These are phyloP conservation scores for Megaceryle torquata DNA, from an alignment of 2,113 vertebrate genomes.

Conservation along the genomic window DNA sequence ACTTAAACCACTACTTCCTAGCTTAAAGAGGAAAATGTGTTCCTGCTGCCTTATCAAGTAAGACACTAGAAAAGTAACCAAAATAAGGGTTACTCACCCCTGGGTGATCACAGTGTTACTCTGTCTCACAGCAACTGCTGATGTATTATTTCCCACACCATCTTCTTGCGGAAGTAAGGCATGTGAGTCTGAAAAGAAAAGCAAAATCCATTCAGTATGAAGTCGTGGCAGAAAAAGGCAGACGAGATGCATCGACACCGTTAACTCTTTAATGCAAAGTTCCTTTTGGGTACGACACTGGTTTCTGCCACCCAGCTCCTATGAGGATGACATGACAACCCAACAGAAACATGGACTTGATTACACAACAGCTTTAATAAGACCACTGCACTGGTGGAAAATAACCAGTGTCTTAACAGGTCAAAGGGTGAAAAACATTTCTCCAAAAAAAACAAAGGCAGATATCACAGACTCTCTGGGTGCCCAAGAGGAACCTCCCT, in stretches of 20 bases:
- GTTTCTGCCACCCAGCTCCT: neutral
- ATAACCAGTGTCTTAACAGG: neutral
- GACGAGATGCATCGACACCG: neutral
- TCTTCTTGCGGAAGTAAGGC: constrained; percentile 88
- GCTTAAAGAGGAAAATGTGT: neutral
- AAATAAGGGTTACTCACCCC: neutral
- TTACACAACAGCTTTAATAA: neutral
- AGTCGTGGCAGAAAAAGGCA: neutral
- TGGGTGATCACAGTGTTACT: constrained; percentile 62
- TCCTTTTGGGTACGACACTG: neutral
- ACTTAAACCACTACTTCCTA: neutral
- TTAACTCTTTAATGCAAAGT: neutral
- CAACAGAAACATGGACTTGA: neutral
- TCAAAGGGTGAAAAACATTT: neutral
- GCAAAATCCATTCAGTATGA: neutral
- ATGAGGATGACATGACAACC: neutral
- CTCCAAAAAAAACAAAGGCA: neutral
- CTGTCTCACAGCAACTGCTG: constrained; percentile 83
- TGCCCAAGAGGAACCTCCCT: neutral
- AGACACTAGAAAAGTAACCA: neutral
- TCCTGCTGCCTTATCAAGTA: neutral
- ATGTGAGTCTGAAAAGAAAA: constrained; percentile 84
- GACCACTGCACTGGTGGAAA: neutral
- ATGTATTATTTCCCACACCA: constrained; percentile 96
- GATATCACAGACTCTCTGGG: neutral